A percentile compares a stretch with the other conserved stretches of the same genome.
Conservation (phyloP, 2,113 vertebrate species). For the Uria aalge region DNA sequence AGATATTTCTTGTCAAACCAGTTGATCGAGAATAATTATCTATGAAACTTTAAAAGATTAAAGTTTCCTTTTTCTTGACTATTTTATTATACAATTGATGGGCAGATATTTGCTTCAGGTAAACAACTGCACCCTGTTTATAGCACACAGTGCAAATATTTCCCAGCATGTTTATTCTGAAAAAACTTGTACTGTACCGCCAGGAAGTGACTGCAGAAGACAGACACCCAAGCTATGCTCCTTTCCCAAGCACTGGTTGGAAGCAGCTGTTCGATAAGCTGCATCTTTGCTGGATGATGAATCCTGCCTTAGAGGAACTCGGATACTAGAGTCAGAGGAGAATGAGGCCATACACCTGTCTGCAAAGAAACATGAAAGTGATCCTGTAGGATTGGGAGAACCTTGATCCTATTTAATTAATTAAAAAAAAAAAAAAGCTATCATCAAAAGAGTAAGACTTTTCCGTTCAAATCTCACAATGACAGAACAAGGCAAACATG, state of each 20-base stretch:
- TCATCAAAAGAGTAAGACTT: not conserved
- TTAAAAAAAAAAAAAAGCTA: not conserved
- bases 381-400: not conserved
- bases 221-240: not conserved
- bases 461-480: not conserved
- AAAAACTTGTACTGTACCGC: not conserved
- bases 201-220: not conserved
- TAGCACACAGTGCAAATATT: not conserved
- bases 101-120: conserved; percentile 20
- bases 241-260: not conserved
- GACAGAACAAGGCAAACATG: not conserved
- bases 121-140: conserved; percentile 28
- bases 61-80: not conserved
- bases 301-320: not conserved
- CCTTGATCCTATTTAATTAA: not conserved
- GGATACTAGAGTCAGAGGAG: not conserved
- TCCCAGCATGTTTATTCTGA: not conserved
- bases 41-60: not conserved
- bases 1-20: not conserved
- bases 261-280: not conserved
- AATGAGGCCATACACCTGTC: not conserved
- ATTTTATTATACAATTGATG: not conserved
- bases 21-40: not conserved
- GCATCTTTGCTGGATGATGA: not conserved
- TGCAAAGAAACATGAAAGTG: not conserved